Base-by-base conservation (phyloP, 2,888 invertebrate genomes). In the Phoronis australis region DNA sequence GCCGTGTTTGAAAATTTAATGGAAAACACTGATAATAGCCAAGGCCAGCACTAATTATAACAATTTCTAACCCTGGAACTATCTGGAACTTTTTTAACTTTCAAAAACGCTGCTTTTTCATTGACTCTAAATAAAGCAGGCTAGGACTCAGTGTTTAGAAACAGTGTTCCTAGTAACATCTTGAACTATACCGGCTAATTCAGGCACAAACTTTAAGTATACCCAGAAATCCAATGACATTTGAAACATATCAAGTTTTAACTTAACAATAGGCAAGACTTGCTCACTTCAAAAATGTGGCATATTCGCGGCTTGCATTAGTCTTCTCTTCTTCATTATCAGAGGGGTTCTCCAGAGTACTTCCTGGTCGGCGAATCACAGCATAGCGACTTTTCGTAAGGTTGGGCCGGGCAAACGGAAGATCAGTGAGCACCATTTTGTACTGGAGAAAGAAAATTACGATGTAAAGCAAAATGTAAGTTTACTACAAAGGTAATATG, bases 281-380 rank as follows among this genome's bases (percentile, higher is more conserved):
- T 26, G 52, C 56, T 53, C 61, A 72, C 72, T 62, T 70, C 1
- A 73, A 61, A 52, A 73, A 73, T 37, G 67, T 57, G 37, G 73
- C 73, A 65, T 73, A 73, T 52, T 68, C 61, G 47, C 69, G 68
- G 55, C 59, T 60, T 42, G 56, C 52, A 24, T 48, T 45, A 26
- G 55, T 59, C 41, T 48, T 53, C 2, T 57, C 59, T 20, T 56
- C 55, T 18, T 60, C 60, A 20, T 58, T 61, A 42, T 55, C 53
- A 20, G 46, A 51, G 12, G 23, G 44, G 12, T 54, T 51, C 3
- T 56, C 48, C 9, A 66, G 66, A 22, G 65, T 65, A 57, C 66
- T 68, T 1, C 59, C 65, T 4, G 68, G 64, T 40, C 66, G 45
- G 0, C 62, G 54, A 23, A 69, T 54, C 22, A 60, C 40, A 35